Percentiles rank a stretch among this genome's conserved stretches.
These are phyloP conservation scores for Acyrthosiphon pisum DNA, from an alignment of 1,140 invertebrate genomes.

Conservation along the genomic window DNA sequence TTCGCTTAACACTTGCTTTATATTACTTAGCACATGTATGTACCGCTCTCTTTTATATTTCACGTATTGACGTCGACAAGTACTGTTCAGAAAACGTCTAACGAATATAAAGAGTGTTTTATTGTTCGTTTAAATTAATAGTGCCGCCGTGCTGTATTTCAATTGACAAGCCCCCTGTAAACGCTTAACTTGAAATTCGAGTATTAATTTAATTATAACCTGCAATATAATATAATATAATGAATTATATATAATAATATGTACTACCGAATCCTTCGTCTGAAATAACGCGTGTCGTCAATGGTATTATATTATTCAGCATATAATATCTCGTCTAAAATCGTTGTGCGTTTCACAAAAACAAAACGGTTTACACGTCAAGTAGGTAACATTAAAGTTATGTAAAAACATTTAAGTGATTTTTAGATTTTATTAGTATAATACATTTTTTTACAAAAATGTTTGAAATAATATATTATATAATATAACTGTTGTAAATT, in stretches of 20 bases:
- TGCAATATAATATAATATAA: neutral
- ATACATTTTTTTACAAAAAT: neutral
- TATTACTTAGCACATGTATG: neutral
- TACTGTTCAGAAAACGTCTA: neutral
- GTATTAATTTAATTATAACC: neutral
- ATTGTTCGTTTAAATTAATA: slow-evolving; percentile 20
- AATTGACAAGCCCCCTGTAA: neutral
- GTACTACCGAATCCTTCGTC: neutral
- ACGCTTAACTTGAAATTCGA: neutral
- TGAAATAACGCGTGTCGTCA: neutral
- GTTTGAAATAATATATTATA: neutral
- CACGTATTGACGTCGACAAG: neutral
- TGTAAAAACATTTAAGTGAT: no score
- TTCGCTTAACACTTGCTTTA: neutral
- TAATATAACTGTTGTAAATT: neutral
- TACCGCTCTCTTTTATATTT: neutral
- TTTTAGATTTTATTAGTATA: neutral
- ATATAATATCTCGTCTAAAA: neutral
- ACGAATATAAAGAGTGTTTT: neutral
- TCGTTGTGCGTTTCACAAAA: neutral
- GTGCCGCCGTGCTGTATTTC: neutral
- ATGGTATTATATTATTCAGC: neutral
- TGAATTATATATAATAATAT: no score
- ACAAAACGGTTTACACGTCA: neutral
- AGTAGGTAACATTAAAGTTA: no score